Conservation (phyloP, 2,113 vertebrate genomes). For the Psammodynastes pulverulentus region DNA sequence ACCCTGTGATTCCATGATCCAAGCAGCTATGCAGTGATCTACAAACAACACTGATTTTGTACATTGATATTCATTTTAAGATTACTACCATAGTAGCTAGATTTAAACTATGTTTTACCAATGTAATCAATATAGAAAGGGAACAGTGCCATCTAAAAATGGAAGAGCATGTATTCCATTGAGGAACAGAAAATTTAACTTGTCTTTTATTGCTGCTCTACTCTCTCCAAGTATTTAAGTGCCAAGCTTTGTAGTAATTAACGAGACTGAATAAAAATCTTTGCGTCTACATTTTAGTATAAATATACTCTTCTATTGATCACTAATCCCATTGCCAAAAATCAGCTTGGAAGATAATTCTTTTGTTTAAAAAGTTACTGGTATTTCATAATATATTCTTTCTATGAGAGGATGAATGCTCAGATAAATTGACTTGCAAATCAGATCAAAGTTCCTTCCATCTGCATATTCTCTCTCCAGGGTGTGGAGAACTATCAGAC, state of each 20-base stretch:
- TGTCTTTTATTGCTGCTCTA: not conserved
- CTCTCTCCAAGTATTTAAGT: not conserved
- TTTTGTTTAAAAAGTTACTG: not conserved
- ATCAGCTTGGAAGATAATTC: not conserved
- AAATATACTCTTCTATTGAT: not conserved
- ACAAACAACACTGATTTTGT: constrained; percentile 1
- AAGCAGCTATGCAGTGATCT: not conserved
- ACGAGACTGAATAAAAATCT: not conserved
- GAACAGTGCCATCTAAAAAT: not conserved
- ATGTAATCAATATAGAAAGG: not conserved
- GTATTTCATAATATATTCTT: not conserved
- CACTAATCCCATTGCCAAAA: not conserved
- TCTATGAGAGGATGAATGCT: not conserved
- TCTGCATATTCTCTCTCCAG: not conserved
- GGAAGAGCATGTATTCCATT: not conserved
- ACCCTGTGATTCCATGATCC: not conserved
- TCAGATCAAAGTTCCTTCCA: not conserved
- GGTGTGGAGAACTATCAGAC: not conserved
- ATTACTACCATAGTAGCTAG: not conserved
- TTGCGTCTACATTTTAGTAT: not conserved
- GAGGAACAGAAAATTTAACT: not conserved
- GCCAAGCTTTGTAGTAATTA: not conserved
- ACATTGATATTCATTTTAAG: not conserved
- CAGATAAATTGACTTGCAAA: not conserved
- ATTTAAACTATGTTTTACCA: not conserved